Evolutionary conservation across 2,888 invertebrate species (phyloP).

Genomic region (Ochropleura plecta): DNA sequence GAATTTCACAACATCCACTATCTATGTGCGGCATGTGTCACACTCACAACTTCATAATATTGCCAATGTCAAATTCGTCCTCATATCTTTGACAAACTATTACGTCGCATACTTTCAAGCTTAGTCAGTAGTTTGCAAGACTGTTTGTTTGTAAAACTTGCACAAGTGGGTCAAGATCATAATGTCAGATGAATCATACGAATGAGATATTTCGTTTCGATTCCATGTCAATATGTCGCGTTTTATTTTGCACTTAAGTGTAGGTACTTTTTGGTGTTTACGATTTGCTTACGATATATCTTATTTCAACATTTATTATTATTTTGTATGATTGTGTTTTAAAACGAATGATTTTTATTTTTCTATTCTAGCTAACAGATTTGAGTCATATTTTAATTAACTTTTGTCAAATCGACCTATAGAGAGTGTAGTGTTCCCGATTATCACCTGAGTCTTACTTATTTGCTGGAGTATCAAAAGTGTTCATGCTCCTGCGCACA

Average conservation of each 20-base stretch:
- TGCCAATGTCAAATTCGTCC: conserved; percentile 16
- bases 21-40: not conserved
- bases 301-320: not conserved
- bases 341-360: no score
- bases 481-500: not conserved
- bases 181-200: conserved; percentile 64
- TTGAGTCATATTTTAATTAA: no score
- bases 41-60: not conserved
- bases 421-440: no score
- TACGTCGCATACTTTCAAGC: conserved; percentile 23
- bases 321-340: not conserved
- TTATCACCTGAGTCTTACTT: no score
- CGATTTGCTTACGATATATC: not conserved
- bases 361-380: no score
- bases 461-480: not conserved
- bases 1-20: not conserved
- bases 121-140: conserved; percentile 54
- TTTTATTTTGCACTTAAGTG: not conserved
- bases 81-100: conserved; percentile 18
- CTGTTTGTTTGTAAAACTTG: conserved; percentile 48
- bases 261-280: conserved; percentile 6
- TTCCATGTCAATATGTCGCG: conserved; percentile 27
- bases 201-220: conserved; percentile 43
- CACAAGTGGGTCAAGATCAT: conserved; percentile 68
- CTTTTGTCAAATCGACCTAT: no score